Conservation (phyloP, 2,113 vertebrate genomes). For the Phalacrocorax aristotelis region DNA sequence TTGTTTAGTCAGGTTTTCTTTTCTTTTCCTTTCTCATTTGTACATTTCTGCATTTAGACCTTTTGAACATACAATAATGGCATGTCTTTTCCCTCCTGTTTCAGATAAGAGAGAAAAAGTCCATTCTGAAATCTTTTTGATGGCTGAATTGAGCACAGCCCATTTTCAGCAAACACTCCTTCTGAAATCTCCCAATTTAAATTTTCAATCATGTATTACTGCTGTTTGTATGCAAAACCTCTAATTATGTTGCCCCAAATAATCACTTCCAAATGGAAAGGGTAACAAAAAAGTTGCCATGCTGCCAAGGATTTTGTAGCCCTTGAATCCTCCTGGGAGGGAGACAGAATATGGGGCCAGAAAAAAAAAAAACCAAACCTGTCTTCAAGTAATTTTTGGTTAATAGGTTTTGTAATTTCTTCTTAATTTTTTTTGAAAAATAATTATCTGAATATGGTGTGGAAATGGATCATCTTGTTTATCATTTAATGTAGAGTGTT, state of each 20-base stretch:
- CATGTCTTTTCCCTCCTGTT: neutral
- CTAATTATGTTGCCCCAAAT: neutral
- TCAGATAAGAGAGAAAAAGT: neutral
- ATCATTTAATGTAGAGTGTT: slow-evolving; percentile 1
- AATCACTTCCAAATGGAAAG: neutral
- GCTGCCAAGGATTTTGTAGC: neutral
- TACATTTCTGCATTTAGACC: neutral
- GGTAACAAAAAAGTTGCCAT: neutral
- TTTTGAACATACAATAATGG: neutral
- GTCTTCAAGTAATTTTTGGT: neutral
- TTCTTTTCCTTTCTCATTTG: neutral
- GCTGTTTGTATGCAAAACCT: neutral
- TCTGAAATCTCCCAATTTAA: neutral
- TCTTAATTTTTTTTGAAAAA: neutral
- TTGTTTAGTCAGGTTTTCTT: neutral
- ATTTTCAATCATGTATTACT: neutral
- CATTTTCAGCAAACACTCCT: neutral
- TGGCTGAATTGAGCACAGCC: neutral
- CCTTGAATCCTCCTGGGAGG: neutral
- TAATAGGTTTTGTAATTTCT: slow-evolving; percentile 7
- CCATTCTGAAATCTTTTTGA: neutral
- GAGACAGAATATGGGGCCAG: neutral
- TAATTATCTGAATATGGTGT: neutral
- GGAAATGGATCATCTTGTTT: slow-evolving; percentile 28
- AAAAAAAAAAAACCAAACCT: neutral